Evolutionary conservation across 2,797 vertebrate genomes (phyloP), one percentile per base, ranked within the genome.

Genomic region (Mus spretus): DNA sequence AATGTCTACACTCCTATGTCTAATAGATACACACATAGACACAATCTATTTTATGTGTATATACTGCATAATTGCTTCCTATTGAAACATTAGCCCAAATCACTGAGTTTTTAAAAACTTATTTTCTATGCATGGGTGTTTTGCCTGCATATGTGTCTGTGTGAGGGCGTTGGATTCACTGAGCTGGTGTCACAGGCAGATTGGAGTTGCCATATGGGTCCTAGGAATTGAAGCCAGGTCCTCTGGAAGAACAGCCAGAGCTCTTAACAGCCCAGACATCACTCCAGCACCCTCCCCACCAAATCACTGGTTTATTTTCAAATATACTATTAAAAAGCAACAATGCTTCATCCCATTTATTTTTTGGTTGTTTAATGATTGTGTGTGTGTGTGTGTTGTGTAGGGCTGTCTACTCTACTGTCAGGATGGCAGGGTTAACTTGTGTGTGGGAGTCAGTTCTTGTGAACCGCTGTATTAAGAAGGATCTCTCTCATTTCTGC

Each of bases 51-150:
- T 26, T 63, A 10, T 80, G 6, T 61, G 6, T n/a, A 28, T 59
- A n/a, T 28, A 31, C 37, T n/a, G 47, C 12, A 70, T 37, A 65
- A 57, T 28, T 40, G 40, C 9, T 79, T 89, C 61, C 50, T 78
- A 22, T 47, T 90, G 11, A 85, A 75, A 11, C 40, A 26, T 57
- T 65, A 96, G 74, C 82, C 31, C n/a, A 59, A 91, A 81, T 31
- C 22, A 55, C n/a, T 44, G 3, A 14, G 47, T 67, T 65, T 70
- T 70, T 61, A 59, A 63, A 67, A 47, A 6, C 3, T 37, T 72
- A 10, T 72, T 72, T 72, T 72, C 10, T 10, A n/a, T 37, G 67
- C 67, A 72, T 19, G 34, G n/a, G n/a, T 72, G 67, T 72, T 72
- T 34, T 9, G n/a, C 67, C 34, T 72, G 67, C n/a, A 20, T n/a